phyloP scores from a whole-genome alignment of 2,888 invertebrate species.

The Hypsopygia costalis region DNA sequence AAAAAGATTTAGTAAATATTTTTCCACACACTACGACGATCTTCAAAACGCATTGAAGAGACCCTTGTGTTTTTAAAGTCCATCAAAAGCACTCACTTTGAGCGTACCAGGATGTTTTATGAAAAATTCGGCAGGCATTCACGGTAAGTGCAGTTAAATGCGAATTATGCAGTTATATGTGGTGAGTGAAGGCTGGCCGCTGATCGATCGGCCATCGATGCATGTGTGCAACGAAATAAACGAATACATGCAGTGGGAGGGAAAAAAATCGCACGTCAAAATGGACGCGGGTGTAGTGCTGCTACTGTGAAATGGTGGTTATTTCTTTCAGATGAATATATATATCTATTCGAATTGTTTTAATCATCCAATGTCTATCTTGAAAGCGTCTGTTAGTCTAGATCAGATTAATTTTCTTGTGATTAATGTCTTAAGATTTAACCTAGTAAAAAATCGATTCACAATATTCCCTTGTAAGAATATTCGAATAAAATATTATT shows the following conservation, averaged over 20 bases:
- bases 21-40: too few relatives aligned
- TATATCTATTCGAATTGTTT: too few relatives aligned
- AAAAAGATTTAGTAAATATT: too few relatives aligned
- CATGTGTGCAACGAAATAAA: conserved; percentile 69
- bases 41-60: too few relatives aligned
- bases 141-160: background rate
- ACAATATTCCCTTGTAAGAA: too few relatives aligned
- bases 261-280: conserved; percentile 72
- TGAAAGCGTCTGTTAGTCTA: too few relatives aligned
- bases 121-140: background rate
- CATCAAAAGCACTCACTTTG: background rate
- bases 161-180: conserved; percentile 4
- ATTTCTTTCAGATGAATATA: too few relatives aligned
- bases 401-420: too few relatives aligned
- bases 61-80: background rate
- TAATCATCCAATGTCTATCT: too few relatives aligned
- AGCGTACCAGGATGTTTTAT: background rate
- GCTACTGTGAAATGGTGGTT: conserved; percentile 26
- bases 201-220: conserved; percentile 56
- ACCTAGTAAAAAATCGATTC: too few relatives aligned
- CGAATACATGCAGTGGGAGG: conserved; percentile 57
- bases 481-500: too few relatives aligned
- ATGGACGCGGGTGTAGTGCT: conserved; percentile 52
- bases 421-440: too few relatives aligned
- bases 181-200: conserved; percentile 9